Percentiles rank a stretch among this genome's conserved stretches.
Conservation (phyloP, 2,888 invertebrate species). For the Notodonta dromedarius region DNA sequence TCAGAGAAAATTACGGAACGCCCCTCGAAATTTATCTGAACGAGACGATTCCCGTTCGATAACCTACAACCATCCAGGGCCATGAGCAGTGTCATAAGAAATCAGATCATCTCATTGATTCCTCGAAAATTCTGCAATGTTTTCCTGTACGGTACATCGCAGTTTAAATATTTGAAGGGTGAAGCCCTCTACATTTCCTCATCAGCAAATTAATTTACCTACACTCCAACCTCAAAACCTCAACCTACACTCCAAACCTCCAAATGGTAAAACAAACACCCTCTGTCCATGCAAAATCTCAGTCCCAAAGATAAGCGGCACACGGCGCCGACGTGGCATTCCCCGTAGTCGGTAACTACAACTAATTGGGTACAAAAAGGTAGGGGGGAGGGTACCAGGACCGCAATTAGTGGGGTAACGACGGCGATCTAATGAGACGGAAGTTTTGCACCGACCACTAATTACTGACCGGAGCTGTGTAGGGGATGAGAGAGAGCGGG, state of each 20-base stretch:
- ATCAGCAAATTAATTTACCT: background rate
- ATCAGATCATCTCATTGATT: too few relatives aligned
- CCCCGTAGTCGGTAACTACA: conserved; percentile 27
- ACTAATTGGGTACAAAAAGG: conserved; percentile 69
- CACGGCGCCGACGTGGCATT: conserved; percentile 2
- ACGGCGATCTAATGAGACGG: conserved; percentile 64
- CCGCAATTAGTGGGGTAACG: conserved; percentile 75
- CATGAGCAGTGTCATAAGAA: too few relatives aligned
- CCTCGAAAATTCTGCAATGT: too few relatives aligned
- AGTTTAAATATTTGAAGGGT: too few relatives aligned
- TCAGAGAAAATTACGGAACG: too few relatives aligned
- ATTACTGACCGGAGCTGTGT: conserved; percentile 50
- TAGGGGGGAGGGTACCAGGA: conserved; percentile 43
- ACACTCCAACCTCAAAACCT: background rate
- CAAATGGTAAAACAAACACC: background rate
- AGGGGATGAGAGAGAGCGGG: conserved; percentile 10
- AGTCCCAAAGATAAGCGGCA: conserved; percentile 3
- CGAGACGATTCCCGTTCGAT: too few relatives aligned
- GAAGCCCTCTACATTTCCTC: background rate
- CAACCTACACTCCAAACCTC: background rate
- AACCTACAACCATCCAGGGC: too few relatives aligned
- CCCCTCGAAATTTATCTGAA: too few relatives aligned
- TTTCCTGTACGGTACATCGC: too few relatives aligned
- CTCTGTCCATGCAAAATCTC: conserved; percentile 3
- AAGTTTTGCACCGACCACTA: conserved; percentile 63